Conservation (phyloP, 2,797 vertebrate species). For the Paguma larvata region DNA sequence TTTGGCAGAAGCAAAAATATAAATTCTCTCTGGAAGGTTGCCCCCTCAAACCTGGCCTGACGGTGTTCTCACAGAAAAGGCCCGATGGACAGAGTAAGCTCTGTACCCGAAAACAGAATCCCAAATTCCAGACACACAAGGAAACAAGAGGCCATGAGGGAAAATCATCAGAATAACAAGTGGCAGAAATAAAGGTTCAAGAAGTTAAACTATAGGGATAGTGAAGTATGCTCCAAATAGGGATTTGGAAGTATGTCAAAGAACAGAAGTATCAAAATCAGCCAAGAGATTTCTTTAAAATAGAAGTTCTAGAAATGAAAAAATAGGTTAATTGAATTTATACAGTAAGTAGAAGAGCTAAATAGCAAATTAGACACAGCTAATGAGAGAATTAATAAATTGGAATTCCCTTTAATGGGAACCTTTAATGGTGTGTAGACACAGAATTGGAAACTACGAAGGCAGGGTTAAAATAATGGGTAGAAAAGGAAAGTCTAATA, state of each 20-base stretch:
- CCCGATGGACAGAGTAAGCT: background rate
- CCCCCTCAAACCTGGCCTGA: background rate
- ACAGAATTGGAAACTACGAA: background rate
- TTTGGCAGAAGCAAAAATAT: constrained; percentile 23
- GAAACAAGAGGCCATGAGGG: background rate
- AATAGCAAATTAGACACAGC: constrained; percentile 22
- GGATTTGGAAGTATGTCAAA: background rate
- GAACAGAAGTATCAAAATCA: background rate
- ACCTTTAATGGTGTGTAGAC: background rate
- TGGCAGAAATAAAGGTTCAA: constrained; percentile 17
- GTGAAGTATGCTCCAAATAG: background rate
- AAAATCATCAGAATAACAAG: constrained; percentile 20
- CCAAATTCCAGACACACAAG: background rate
- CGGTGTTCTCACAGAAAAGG: background rate
- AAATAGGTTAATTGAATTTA: constrained; percentile 1
- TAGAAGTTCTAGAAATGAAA: background rate
- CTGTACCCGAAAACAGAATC: background rate
- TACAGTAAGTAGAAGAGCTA: constrained; percentile 43
- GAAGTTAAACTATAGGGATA: constrained; percentile 1
- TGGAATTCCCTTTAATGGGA: background rate
- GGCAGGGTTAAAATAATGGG: background rate
- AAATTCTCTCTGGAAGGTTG: background rate
- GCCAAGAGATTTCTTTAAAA: background rate
- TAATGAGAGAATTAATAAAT: background rate
- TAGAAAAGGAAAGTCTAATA: background rate